phyloP scores from a whole-genome alignment of 2,797 vertebrate species.

The Lepilemur ruficaudatus region DNA sequence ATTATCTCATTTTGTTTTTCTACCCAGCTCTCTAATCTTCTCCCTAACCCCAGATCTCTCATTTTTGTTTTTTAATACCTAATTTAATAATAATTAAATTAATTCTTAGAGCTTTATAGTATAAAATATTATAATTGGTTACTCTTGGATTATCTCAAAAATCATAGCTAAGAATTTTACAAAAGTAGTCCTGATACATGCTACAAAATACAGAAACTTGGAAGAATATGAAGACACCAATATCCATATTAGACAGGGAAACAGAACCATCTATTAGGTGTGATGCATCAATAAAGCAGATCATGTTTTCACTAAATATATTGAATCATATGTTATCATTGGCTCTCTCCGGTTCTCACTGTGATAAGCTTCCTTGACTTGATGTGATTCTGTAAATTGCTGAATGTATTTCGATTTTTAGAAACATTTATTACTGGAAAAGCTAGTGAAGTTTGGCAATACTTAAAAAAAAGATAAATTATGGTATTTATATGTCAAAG shows the following conservation, averaged over 20 bases:
- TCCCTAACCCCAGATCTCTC: not conserved
- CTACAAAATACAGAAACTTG: not conserved
- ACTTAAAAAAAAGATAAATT: not conserved
- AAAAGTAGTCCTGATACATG: not conserved
- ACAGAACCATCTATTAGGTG: not conserved
- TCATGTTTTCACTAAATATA: not conserved
- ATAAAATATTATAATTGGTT: not conserved
- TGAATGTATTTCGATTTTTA: not conserved
- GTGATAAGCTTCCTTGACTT: not conserved
- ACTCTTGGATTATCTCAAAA: not conserved
- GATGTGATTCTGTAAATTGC: not conserved
- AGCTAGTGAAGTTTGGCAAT: not conserved
- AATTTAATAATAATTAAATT: not conserved
- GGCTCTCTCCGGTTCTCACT: not conserved
- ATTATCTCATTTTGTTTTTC: not conserved
- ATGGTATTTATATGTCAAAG: not conserved
- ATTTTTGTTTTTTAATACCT: not conserved
- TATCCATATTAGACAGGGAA: not conserved
- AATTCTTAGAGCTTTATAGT: not conserved
- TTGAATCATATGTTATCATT: not conserved
- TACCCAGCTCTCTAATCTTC: not conserved
- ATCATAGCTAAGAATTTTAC: not conserved
- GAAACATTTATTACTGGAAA: slow-evolving; percentile 17
- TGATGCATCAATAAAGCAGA: not conserved
- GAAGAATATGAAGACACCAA: not conserved